Evolutionary conservation across 1,140 invertebrate genomes (phyloP).

Genomic region (Drosophila paulistorum): DNA sequence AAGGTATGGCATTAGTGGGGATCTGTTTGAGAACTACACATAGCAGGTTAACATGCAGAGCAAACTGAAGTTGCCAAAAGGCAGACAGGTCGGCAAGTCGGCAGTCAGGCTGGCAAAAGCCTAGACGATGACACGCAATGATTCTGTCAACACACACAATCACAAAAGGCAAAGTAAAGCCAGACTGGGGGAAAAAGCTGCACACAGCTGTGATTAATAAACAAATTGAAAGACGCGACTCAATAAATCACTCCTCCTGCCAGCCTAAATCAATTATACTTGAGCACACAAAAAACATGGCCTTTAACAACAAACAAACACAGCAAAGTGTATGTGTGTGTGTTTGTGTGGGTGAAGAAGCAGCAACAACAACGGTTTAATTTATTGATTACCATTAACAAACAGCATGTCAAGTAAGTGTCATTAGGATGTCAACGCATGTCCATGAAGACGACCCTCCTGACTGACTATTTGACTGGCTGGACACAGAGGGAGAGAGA

Average conservation of each 20-base stretch:
- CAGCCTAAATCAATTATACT: constrained; percentile 57
- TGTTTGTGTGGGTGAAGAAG: neutral
- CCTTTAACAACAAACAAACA: constrained; percentile 39
- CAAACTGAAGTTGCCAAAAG: constrained; percentile 1
- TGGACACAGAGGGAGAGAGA: constrained; percentile 12
- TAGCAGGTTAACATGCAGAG: constrained; percentile 6
- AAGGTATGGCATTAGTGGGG: constrained; percentile 1
- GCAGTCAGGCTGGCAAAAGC: constrained; percentile 3
- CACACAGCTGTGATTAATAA: constrained; percentile 62
- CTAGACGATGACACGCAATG: constrained; percentile 46
- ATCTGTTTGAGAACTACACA: constrained; percentile 7
- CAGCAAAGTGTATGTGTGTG: neutral
- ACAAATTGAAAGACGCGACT: constrained; percentile 59
- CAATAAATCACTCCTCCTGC: constrained; percentile 53
- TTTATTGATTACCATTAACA: constrained; percentile 76
- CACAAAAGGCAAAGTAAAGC: constrained; percentile 28
- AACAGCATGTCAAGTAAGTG: constrained; percentile 70
- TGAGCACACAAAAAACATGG: constrained; percentile 62
- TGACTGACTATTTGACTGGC: constrained; percentile 16
- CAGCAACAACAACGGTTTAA: constrained; percentile 37
- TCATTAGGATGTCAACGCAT: constrained; percentile 73
- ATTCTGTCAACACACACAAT: constrained; percentile 51
- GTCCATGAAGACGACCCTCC: constrained; percentile 44
- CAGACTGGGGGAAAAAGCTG: neutral
- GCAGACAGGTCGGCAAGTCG: neutral